phyloP scores from a whole-genome alignment of 1,140 invertebrate species.

The Atta texana region DNA sequence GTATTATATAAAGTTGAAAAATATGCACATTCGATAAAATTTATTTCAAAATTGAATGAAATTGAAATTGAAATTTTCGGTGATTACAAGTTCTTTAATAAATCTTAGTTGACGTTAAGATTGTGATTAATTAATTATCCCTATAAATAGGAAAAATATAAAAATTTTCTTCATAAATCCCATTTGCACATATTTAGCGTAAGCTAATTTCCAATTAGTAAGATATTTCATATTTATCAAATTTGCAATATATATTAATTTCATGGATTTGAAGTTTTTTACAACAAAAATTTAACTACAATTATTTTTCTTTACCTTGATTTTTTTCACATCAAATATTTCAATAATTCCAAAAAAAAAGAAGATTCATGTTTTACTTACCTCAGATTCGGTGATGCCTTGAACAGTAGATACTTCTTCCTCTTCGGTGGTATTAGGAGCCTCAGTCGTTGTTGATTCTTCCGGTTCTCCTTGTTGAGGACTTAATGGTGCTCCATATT shows the following conservation, averaged over 20 bases:
- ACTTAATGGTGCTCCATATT: slow-evolving; percentile 69
- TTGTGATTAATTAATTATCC: background rate
- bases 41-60: background rate
- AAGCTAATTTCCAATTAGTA: background rate
- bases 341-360: background rate
- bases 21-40: background rate
- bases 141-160: background rate
- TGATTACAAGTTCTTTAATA: background rate
- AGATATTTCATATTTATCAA: background rate
- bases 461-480: slow-evolving; percentile 63
- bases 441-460: slow-evolving; percentile 77
- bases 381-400: slow-evolving; percentile 76
- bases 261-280: background rate
- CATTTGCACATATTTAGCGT: background rate
- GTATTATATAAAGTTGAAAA: background rate
- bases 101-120: background rate
- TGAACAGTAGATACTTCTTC: slow-evolving; percentile 80
- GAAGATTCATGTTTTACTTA: slow-evolving; percentile 51
- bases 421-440: slow-evolving; percentile 71
- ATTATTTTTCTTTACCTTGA: background rate
- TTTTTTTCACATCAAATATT: background rate
- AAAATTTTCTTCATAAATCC: background rate
- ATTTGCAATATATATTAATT: background rate
- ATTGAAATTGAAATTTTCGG: background rate
- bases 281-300: background rate